Base-by-base conservation (phyloP, 2,113 vertebrate species). In the Triplophysa tibetana region DNA sequence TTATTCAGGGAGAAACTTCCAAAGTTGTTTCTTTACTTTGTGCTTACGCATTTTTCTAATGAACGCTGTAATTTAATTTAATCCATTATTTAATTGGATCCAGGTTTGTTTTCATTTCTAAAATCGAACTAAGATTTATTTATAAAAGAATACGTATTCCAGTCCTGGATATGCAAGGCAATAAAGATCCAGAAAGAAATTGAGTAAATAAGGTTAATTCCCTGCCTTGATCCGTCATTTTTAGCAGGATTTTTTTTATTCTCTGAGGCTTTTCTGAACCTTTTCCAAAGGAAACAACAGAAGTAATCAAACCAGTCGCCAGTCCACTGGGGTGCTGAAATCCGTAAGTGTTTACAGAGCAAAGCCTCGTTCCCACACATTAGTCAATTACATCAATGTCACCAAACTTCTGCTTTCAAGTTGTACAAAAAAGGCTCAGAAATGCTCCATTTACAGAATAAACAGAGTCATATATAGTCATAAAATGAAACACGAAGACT, bases 261-360 rank as follows among this genome's bases (percentile, higher is more conserved):
- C 75, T 85, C 73, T 80, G 70, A 78, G 77, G 56, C 83, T 86
- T 23, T 3, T 78, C 43, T 83, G 85, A 85, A 84, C 75, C 76
- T 63, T 69, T 81, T 85, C 85, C 87, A 86, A 86, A 72, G 77
- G 80, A 82, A 87, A 88, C 77, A 86, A 79, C 74, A 80, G n/a
- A 81, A 86, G 81, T 85, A 85, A 88, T 83, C 77, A 83, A 76
- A 74, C 43, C 77, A 81, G 67, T 82, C 63, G 70, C 41, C 67
- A 70, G 9, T 81, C 60, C 74, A 73, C 64, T 48, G 68, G 78
- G 70, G 78, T 81, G 81, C 75, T 75, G 77, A 85, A 86, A 80
- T 68, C 74, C 75, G 75, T 74, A 33, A 62, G 62, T 85, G 77
- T 86, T 88, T 86, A 85, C 72, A 82, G 82, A 84, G 64, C 29